Evolutionary conservation across 2,113 vertebrate species (phyloP).

Genomic region (Zootoca vivipara): DNA sequence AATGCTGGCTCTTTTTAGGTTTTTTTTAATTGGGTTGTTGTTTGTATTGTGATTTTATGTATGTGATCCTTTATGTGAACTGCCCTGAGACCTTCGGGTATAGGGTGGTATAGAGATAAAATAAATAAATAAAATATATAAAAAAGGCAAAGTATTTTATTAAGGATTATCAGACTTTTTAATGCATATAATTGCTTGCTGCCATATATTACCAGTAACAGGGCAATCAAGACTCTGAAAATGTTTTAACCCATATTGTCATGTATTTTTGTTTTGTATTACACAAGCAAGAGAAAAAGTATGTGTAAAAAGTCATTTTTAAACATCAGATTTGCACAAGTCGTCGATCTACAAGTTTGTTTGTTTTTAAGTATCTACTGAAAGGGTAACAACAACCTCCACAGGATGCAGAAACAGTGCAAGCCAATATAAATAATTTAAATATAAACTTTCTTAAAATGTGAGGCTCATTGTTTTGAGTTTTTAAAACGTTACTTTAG

Average conservation of each 20-base stretch:
- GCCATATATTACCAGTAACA: background rate
- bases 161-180: background rate
- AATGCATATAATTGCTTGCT: background rate
- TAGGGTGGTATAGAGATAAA: no score
- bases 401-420: background rate
- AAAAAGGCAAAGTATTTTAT: background rate
- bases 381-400: background rate
- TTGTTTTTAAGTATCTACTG: background rate
- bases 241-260: background rate
- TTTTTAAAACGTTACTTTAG: background rate
- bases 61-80: no score
- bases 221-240: background rate
- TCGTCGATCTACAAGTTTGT: background rate
- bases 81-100: no score
- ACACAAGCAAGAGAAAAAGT: background rate
- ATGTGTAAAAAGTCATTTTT: background rate
- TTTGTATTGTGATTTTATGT: no score
- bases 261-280: background rate
- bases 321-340: background rate
- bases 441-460: background rate
- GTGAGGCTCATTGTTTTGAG: background rate
- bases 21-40: no score
- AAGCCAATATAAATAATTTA: background rate
- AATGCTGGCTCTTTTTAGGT: no score
- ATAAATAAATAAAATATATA: no score